Evolutionary conservation across 2,888 invertebrate species (phyloP).

Genomic region (Homarus gammarus): DNA sequence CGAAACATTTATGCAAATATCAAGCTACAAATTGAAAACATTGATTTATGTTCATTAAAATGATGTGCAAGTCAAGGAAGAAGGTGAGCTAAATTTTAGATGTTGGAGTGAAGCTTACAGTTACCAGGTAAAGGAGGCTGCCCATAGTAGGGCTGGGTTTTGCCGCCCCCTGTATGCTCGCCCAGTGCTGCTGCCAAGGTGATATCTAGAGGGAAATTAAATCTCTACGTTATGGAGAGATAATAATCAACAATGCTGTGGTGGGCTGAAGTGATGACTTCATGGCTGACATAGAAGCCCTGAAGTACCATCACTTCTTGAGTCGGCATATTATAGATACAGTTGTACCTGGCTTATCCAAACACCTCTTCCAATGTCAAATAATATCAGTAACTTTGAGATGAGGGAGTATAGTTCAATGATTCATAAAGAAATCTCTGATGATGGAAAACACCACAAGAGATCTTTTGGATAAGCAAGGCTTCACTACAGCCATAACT

Average conservation of each 20-base stretch:
- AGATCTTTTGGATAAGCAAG: slow-evolving; percentile 10
- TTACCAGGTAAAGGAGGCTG: slow-evolving; percentile 59
- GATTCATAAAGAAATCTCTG: background rate
- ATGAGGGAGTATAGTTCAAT: background rate
- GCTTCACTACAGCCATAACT: slow-evolving; percentile 22
- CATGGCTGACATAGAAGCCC: slow-evolving; percentile 62
- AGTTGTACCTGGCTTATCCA: background rate
- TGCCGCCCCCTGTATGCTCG: slow-evolving; percentile 64
- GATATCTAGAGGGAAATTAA: slow-evolving; percentile 68
- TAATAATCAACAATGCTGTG: slow-evolving; percentile 56
- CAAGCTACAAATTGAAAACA: slow-evolving; percentile 20
- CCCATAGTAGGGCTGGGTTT: slow-evolving; percentile 58
- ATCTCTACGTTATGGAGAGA: slow-evolving; percentile 51
- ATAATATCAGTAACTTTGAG: background rate
- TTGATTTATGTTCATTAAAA: slow-evolving; percentile 8
- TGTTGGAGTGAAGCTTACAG: slow-evolving; percentile 59
- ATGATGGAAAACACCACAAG: background rate
- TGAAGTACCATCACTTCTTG: slow-evolving; percentile 50
- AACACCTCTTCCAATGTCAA: slow-evolving; percentile 11
- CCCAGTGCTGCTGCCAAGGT: slow-evolving; percentile 70
- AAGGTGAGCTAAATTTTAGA: slow-evolving; percentile 39
- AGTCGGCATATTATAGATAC: slow-evolving; percentile 14
- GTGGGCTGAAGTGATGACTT: slow-evolving; percentile 52
- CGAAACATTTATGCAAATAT: background rate
- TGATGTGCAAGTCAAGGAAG: background rate